These are phyloP conservation scores for Anorthoa munda DNA, from an alignment of 2,888 invertebrate species.

Conservation along the genomic window DNA sequence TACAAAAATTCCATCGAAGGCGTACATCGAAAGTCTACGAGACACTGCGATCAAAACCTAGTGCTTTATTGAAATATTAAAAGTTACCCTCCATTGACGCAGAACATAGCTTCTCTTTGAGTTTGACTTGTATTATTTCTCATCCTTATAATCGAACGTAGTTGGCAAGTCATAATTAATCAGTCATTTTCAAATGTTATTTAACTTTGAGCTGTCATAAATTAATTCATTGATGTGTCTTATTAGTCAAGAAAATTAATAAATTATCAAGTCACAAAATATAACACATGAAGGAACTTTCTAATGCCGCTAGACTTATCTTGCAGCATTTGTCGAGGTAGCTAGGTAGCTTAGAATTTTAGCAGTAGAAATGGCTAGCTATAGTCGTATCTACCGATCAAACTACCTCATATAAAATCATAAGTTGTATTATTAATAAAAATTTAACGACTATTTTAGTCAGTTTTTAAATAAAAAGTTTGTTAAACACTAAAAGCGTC, in stretches of 20 bases:
- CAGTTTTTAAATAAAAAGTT: slow-evolving; percentile 40
- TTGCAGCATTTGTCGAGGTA: slow-evolving; percentile 39
- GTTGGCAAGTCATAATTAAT: slow-evolving; percentile 56
- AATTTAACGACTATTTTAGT: slow-evolving; percentile 46
- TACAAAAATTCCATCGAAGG: slow-evolving; percentile 57
- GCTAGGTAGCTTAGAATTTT: slow-evolving; percentile 9
- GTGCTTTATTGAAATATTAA: slow-evolving; percentile 87
- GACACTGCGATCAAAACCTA: slow-evolving; percentile 78
- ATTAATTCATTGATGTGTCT: slow-evolving; percentile 49
- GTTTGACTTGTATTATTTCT: slow-evolving; percentile 41
- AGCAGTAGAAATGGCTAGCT: slow-evolving; percentile 11
- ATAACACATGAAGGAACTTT: slow-evolving; percentile 54
- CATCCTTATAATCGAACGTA: slow-evolving; percentile 45
- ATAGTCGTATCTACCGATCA: slow-evolving; percentile 23
- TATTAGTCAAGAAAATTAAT: slow-evolving; percentile 56
- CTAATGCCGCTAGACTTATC: slow-evolving; percentile 10
- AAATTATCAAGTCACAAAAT: slow-evolving; percentile 43
- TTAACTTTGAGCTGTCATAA: slow-evolving; percentile 49
- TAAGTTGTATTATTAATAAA: slow-evolving; percentile 27
- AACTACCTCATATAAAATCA: slow-evolving; percentile 40
- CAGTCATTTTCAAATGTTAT: slow-evolving; percentile 64
- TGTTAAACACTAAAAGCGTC: slow-evolving; percentile 61
- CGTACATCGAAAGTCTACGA: slow-evolving; percentile 58
- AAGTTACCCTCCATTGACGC: slow-evolving; percentile 86
- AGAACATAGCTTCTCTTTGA: slow-evolving; percentile 83